These are phyloP conservation scores for Ceriagrion tenellum DNA, from an alignment of 2,888 invertebrate genomes.

Conservation along the genomic window DNA sequence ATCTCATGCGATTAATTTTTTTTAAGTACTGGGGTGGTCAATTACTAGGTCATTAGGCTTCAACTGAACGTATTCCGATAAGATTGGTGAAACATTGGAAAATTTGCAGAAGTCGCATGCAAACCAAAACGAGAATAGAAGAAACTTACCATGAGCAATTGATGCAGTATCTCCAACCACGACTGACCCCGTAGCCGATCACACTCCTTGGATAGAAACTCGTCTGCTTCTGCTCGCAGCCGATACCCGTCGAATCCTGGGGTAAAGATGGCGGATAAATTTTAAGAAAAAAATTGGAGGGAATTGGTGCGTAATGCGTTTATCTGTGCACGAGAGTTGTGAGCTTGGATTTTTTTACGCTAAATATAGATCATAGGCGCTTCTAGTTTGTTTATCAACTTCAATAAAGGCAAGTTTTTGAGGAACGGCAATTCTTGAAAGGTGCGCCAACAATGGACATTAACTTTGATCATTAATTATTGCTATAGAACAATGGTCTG, in stretches of 20 bases:
- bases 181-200: constrained; percentile 66
- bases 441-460: constrained; percentile 13
- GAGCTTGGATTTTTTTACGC: background rate
- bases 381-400: background rate
- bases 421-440: background rate
- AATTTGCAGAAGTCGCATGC: background rate
- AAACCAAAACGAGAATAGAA: background rate
- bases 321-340: background rate
- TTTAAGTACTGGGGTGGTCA: constrained; percentile 18
- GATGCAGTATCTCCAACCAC: constrained; percentile 59
- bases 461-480: background rate
- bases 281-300: constrained; percentile 63
- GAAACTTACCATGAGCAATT: constrained; percentile 60
- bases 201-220: constrained; percentile 62
- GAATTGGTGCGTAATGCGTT: constrained; percentile 62
- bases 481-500: constrained; percentile 12
- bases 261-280: constrained; percentile 66
- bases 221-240: constrained; percentile 66
- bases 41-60: constrained; percentile 37
- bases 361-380: background rate
- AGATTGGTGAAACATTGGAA: background rate
- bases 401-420: background rate
- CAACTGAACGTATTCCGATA: constrained; percentile 37
- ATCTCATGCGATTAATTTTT: background rate
- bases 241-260: constrained; percentile 67